These are phyloP conservation scores for Manis pentadactyla DNA, from an alignment of 2,797 vertebrate genomes.

Conservation along the genomic window DNA sequence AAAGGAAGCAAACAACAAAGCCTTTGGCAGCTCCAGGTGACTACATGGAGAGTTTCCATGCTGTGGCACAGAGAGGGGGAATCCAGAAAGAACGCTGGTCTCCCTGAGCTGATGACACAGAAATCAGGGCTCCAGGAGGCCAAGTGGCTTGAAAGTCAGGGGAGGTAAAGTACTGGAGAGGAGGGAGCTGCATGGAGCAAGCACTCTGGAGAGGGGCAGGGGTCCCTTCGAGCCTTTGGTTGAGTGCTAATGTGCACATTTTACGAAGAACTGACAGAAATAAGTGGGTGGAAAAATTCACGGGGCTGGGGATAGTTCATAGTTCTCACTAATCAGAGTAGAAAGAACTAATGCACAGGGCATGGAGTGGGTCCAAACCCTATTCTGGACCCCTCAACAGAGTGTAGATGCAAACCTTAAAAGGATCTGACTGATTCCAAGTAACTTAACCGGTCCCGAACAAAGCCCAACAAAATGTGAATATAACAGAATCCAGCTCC, in stretches of 20 bases:
- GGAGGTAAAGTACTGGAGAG: neutral
- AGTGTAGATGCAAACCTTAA: neutral
- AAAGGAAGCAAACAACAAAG: neutral
- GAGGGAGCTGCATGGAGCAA: neutral
- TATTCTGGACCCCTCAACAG: neutral
- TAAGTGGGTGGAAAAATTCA: neutral
- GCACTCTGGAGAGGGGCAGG: neutral
- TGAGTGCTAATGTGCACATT: neutral
- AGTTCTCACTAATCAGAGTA: neutral
- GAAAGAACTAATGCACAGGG: neutral
- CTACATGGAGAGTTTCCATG: neutral
- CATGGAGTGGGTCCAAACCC: neutral
- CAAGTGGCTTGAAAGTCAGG: neutral
- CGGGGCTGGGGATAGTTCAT: neutral
- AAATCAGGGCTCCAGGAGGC: neutral
- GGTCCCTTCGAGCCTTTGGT: neutral
- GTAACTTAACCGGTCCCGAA: neutral
- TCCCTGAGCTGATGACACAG: neutral
- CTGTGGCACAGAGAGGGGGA: neutral
- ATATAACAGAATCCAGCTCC: neutral
- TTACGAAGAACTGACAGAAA: neutral
- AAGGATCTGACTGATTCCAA: neutral
- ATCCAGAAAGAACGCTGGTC: neutral
- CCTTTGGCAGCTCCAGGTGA: neutral
- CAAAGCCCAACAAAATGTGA: neutral